Base-by-base conservation (phyloP, 2,888 invertebrate genomes). In the Aricia artaxerxes region DNA sequence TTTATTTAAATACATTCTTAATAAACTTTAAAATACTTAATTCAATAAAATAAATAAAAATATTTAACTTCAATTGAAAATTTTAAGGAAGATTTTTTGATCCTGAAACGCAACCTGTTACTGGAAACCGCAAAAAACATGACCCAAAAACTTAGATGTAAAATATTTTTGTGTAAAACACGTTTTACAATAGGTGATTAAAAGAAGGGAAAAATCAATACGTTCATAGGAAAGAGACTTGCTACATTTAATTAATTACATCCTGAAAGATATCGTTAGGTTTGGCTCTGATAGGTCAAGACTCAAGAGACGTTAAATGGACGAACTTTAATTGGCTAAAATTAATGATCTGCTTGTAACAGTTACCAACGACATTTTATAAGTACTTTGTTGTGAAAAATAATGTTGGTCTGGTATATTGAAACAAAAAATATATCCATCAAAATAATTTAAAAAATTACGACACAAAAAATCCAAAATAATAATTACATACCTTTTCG, bases 221-320 rank as follows among this genome's bases (percentile, higher is more conserved):
- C 1, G 31, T 24, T 24, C 24, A 24, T 24, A 24, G 24, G 24
- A 7, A 35, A 24, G 53, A 5, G 13, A 4, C 7, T 75, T 24
- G 75, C 5, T 24, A 6, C 31, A 38, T 57, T 57, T 57, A 57
- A 31, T 31, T 44, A 76, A 57, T 57, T 24, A 75, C 53, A 75
- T 76, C 76, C 57, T 57, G 57, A 76, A 75, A 57, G 57, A 75
- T 75, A 75, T 57, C 31, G 57, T 16, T 35, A 69, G 69, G 69
- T 13, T 24, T 35, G 76, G 57, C 76, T 7, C 75, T 13, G 57
- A 35, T 6, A 76, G 76, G 53, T 53, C 76, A 57, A 57, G 75
- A 75, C 57, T 53, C 76, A 57, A 57, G 75, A 75, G 76, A 35
- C 76, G 57, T 53, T n/a, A 53, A 57, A 76, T 57, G 76, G 31